Evolutionary conservation across 2,113 vertebrate species (phyloP).

Genomic region (Neotoma lepida): DNA sequence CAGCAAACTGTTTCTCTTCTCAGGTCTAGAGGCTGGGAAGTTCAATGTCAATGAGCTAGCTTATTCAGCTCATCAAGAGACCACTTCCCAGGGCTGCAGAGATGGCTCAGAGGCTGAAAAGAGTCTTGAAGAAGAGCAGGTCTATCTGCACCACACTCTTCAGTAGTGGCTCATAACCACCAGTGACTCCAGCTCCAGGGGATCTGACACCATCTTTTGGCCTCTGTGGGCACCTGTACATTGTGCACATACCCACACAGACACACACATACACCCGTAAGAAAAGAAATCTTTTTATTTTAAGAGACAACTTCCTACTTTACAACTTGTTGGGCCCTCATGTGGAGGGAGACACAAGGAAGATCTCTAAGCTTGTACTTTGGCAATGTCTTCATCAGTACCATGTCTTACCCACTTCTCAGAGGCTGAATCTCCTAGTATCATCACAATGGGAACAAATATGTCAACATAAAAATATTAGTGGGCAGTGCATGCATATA

Average conservation of each 20-base stretch:
- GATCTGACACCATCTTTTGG: neutral
- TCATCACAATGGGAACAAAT: neutral
- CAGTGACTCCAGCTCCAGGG: neutral
- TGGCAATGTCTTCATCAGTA: neutral
- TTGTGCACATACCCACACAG: neutral
- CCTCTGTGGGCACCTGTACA: neutral
- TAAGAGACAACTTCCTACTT: neutral
- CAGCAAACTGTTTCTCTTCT: neutral
- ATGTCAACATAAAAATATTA: neutral
- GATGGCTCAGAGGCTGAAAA: neutral
- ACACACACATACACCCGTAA: neutral
- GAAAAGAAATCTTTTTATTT: neutral
- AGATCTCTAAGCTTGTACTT: neutral
- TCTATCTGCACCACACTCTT: too few relatives aligned
- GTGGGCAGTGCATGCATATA: neutral
- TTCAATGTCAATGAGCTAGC: too few relatives aligned
- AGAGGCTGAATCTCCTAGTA: neutral
- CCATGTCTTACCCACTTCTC: neutral
- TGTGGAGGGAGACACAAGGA: rapidly evolving
- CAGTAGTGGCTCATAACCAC: neutral
- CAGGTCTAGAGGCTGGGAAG: neutral
- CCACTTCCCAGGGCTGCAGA: neutral
- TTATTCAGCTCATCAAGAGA: neutral
- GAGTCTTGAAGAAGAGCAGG: neutral
- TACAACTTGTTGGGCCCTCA: neutral